These are phyloP conservation scores for Drosophila ercepeae DNA, from an alignment of 1,140 invertebrate species.

Conservation along the genomic window DNA sequence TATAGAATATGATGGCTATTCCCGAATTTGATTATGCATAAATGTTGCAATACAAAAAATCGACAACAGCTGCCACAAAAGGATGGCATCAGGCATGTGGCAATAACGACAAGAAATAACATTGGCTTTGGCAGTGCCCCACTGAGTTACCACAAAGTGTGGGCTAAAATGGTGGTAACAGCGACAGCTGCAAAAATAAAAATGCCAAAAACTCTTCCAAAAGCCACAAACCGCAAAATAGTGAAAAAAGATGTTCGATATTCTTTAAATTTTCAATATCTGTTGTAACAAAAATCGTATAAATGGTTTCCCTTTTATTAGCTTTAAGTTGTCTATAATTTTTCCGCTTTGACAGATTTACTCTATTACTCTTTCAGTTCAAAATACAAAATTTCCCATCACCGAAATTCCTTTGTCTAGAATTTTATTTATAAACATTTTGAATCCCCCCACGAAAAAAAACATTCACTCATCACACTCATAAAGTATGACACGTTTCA, in stretches of 20 bases:
- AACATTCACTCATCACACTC: not conserved
- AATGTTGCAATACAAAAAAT: slow-evolving; percentile 11
- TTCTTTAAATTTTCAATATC: not conserved
- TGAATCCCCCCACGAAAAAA: not conserved
- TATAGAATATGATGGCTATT: not conserved
- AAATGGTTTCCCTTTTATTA: not conserved
- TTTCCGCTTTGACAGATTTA: not conserved
- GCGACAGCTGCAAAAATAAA: slow-evolving; percentile 57
- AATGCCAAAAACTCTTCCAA: slow-evolving; percentile 38
- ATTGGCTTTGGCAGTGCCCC: slow-evolving; percentile 3
- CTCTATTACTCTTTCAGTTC: not conserved
- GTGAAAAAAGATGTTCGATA: slow-evolving; percentile 7
- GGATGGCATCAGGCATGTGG: not conserved
- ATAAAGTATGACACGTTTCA: not conserved
- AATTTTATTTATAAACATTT: not conserved
- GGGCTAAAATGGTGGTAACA: slow-evolving; percentile 4
- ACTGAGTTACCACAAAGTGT: slow-evolving; percentile 4
- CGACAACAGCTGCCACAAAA: slow-evolving; percentile 20
- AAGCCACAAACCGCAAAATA: slow-evolving; percentile 48
- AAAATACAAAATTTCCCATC: not conserved
- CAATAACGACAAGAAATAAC: slow-evolving; percentile 46
- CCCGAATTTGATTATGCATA: slow-evolving; percentile 16
- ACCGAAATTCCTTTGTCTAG: not conserved
- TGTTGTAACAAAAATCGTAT: too few relatives aligned
- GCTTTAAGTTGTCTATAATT: not conserved